Conservation (phyloP, 1,140 invertebrate species). For the Drosophila serrata region DNA sequence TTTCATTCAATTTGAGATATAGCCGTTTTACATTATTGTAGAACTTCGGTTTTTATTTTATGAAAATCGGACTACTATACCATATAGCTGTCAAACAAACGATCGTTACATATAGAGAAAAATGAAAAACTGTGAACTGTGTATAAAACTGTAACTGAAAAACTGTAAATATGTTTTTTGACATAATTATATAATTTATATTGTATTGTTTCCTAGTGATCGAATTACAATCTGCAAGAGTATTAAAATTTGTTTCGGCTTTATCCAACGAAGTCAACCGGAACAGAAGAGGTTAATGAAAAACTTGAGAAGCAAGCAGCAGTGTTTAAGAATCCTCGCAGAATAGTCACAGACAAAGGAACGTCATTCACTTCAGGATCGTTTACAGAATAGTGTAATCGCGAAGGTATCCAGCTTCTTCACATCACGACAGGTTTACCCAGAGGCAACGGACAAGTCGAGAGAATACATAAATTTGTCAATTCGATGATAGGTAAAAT, state of each 20-base stretch:
- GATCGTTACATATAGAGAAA: too few relatives aligned
- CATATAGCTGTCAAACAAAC: too few relatives aligned
- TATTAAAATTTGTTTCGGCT: not conserved
- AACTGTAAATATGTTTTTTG: too few relatives aligned
- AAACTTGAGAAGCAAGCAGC: not conserved
- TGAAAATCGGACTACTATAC: too few relatives aligned
- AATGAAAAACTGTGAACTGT: too few relatives aligned
- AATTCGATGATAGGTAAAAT: not conserved
- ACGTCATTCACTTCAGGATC: not conserved
- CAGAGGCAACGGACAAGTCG: not conserved
- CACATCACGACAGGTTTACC: not conserved
- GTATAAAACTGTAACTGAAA: too few relatives aligned
- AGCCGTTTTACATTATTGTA: too few relatives aligned
- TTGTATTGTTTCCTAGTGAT: too few relatives aligned
- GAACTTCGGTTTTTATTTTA: too few relatives aligned
- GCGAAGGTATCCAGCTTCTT: not conserved
- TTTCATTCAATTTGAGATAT: too few relatives aligned
- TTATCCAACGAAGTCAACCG: not conserved
- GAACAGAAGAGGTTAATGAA: not conserved
- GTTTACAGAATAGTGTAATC: not conserved
- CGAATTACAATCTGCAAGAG: too few relatives aligned
- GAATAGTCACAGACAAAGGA: not conserved
- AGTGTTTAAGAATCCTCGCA: not conserved
- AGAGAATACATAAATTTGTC: not conserved
- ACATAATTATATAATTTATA: too few relatives aligned